A percentile compares a stretch with the other conserved stretches of the same genome.
These are phyloP conservation scores for Neopelma chrysocephalum DNA, from an alignment of 2,797 vertebrate species.

Conservation along the genomic window DNA sequence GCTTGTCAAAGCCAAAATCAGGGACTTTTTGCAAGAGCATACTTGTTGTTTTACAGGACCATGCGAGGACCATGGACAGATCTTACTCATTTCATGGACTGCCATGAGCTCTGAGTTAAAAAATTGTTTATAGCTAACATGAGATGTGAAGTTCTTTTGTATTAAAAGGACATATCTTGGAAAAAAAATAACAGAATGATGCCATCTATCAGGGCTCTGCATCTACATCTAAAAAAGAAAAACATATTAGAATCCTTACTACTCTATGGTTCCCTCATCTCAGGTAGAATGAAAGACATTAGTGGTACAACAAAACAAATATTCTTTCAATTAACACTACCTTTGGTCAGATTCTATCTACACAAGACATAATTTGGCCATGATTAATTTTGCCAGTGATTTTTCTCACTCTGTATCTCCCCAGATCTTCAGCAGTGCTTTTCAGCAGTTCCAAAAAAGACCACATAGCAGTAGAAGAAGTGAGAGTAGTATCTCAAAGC, in stretches of 20 bases:
- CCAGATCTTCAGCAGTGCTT: background rate
- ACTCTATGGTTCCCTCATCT: background rate
- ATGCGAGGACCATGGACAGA: slow-evolving; percentile 65
- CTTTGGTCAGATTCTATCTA: background rate
- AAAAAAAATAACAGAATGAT: background rate
- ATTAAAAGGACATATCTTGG: background rate
- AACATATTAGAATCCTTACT: background rate
- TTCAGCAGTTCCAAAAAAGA: background rate
- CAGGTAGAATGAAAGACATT: background rate
- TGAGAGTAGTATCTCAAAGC: background rate
- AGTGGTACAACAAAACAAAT: background rate
- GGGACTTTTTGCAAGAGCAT: background rate
- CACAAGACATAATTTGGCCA: background rate
- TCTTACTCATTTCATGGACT: background rate
- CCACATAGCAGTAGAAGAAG: background rate
- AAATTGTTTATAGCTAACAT: background rate
- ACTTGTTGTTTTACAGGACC: background rate
- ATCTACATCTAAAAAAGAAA: background rate
- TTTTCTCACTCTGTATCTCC: background rate
- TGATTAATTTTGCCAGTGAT: background rate
- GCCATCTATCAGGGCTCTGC: background rate
- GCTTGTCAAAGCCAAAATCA: background rate
- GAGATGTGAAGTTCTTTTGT: background rate
- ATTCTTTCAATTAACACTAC: background rate
- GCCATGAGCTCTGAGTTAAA: background rate